Evolutionary conservation across 2,113 vertebrate species (phyloP).

Genomic region (Mastomys natalensis): DNA sequence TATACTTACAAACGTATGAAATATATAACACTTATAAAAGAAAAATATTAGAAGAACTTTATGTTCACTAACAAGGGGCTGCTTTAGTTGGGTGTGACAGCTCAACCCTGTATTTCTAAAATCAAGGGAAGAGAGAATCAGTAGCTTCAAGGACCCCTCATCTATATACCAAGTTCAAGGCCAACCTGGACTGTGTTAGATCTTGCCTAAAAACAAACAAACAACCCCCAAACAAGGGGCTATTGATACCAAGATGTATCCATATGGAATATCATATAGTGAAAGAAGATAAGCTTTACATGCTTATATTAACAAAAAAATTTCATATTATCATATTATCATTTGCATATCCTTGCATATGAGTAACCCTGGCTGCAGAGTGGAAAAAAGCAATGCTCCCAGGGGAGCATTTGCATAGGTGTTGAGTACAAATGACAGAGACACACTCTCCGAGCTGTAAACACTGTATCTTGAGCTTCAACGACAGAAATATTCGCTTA

Average conservation of each 20-base stretch:
- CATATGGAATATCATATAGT: constrained; percentile 13
- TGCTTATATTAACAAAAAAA: constrained; percentile 24
- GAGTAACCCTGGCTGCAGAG: not conserved
- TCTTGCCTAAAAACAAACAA: not conserved
- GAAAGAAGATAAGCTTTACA: constrained; percentile 3
- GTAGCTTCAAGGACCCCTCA: not conserved
- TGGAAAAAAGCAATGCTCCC: not conserved
- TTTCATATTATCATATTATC: too few species aligned
- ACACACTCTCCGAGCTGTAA: not conserved
- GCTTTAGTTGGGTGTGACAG: not conserved
- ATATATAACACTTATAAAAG: not conserved
- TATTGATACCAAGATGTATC: not conserved
- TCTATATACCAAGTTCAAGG: not conserved
- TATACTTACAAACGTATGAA: constrained; percentile 1
- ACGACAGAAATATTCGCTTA: constrained; percentile 19
- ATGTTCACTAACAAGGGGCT: not conserved
- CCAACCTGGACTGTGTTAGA: not conserved
- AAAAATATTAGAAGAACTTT: constrained; percentile 52
- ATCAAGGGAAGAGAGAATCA: not conserved
- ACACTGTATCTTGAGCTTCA: not conserved
- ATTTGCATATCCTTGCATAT: not conserved
- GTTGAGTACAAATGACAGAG: not conserved
- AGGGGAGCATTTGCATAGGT: not conserved
- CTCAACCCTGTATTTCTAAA: not conserved
- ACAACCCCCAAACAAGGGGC: not conserved